Base-by-base conservation (phyloP, 2,797 vertebrate genomes). In the Octomys mimax region DNA sequence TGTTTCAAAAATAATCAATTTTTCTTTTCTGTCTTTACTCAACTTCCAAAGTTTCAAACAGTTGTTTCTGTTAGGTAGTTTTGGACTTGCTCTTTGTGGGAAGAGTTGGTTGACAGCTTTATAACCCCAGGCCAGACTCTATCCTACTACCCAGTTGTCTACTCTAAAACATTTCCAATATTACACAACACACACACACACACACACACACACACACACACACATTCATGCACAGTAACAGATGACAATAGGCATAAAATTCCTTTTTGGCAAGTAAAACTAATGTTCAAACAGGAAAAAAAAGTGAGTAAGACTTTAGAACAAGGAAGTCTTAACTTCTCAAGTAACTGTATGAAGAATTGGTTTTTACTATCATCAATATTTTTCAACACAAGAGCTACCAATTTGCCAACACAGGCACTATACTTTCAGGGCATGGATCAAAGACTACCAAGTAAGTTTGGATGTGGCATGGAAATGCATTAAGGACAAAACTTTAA, bases 211-310 rank as follows among this genome's bases (percentile, higher is more conserved):
- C 31, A 91, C 19, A 82, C 11, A 59, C 36, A 83, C 19, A 90
- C 31, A 87, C 10, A 59, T 21, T 13, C 28, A 61, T 19, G 2
- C 62, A 84, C 4, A 85, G n/a, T 19, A 52, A 88, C 85, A 19
- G 36, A 54, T 59, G 68, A 66, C 12, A 54, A 16, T 57, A 83
- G 33, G 46, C 49, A 24, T 13, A 62, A 89, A 85, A 92, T 89
- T 64, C 88, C 49, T 71, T 84, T 87, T 95, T 71, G 92, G 42
- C 26, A 66, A 86, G 75, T 82, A 89, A 91, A 91, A 31, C 68
- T 89, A 46, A 81, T 24, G 31, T 84, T 75, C 13, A 12, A 87
- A 80, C 36, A 36, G 28, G 21, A 49, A 49, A 49, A 49, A 49
- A 49, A 49, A 49, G 49, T 49, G 49, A 80, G 33, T 87, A 80